These are phyloP conservation scores for Alcedo quadribrachys DNA, from an alignment of 2,797 vertebrate species.

Conservation along the genomic window DNA sequence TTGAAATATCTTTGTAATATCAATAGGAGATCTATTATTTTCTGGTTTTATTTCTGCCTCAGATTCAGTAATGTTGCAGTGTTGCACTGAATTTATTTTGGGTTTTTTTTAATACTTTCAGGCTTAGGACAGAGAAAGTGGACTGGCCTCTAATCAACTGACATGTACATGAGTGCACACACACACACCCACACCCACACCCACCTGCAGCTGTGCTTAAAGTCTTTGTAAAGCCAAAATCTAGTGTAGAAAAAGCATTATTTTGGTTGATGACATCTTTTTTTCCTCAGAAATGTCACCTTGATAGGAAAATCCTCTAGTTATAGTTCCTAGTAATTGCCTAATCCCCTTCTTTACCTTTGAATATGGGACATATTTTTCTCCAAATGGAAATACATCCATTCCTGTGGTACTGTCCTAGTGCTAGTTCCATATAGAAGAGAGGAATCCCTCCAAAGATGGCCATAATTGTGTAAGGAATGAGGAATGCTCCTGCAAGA, in stretches of 20 bases:
- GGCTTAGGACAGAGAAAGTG: not conserved
- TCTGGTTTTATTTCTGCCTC: not conserved
- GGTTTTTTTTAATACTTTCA: not conserved
- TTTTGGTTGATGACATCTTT: not conserved
- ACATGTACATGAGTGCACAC: too few species aligned
- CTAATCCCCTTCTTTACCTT: conserved; percentile 82
- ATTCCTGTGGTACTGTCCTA: conserved; percentile 96
- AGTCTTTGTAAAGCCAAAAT: not conserved
- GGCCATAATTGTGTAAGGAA: conserved; percentile 97
- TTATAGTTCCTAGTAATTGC: not conserved
- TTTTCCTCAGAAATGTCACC: rapidly evolving
- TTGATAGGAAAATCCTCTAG: not conserved
- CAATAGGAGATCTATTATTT: not conserved
- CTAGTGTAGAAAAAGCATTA: not conserved
- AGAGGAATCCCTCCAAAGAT: conserved; percentile 97
- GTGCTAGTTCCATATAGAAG: conserved; percentile 98
- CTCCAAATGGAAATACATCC: conserved; percentile 98
- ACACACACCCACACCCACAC: too few species aligned
- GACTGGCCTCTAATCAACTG: not conserved
- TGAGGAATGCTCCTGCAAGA: conserved; percentile 91
- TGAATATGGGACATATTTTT: conserved; percentile 98
- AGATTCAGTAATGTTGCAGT: not conserved
- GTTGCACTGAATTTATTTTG: too few species aligned
- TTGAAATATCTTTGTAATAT: not conserved
- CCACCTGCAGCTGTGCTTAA: not conserved